Conservation (phyloP, 92 coral and sea anemone species). For the Parazoanthus atlanticus region DNA sequence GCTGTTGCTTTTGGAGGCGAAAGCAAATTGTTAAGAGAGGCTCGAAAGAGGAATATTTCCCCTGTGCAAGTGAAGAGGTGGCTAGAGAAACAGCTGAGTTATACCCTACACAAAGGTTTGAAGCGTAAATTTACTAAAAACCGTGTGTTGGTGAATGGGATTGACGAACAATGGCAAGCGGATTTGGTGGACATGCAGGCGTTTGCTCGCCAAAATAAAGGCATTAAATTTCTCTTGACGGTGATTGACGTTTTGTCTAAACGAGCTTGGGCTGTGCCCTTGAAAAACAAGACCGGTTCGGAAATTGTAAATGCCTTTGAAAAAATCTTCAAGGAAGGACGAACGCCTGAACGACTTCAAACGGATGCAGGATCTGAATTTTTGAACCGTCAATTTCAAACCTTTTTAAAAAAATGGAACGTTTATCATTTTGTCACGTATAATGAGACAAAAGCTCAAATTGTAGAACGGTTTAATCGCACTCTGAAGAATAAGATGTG, state of each 20-base stretch:
- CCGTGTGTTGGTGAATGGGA: not conserved
- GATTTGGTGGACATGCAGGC: not conserved
- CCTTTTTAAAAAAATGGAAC: not conserved
- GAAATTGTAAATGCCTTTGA: not conserved
- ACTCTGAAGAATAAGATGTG: not conserved
- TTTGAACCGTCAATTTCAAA: not conserved
- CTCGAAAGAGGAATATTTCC: not conserved
- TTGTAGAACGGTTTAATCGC: conserved; percentile 4
- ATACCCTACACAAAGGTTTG: not conserved
- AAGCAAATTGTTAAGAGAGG: not conserved
- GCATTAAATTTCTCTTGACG: not conserved
- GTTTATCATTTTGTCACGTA: not conserved
- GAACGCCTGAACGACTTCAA: not conserved
- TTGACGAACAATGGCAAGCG: no score
- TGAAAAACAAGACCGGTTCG: not conserved
- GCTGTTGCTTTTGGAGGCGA: conserved; percentile 7
- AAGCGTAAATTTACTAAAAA: not conserved
- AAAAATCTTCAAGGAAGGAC: not conserved
- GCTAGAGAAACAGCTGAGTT: not conserved
- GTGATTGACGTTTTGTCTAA: not conserved
- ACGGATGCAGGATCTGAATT: not conserved
- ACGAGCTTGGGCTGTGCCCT: not conserved
- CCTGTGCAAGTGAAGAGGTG: not conserved
- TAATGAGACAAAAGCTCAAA: not conserved
- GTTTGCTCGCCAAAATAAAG: not conserved